Evolutionary conservation across 2,113 vertebrate species (phyloP), one percentile per base, ranked within the genome.

Genomic region (Cyprinodon tularosa): DNA sequence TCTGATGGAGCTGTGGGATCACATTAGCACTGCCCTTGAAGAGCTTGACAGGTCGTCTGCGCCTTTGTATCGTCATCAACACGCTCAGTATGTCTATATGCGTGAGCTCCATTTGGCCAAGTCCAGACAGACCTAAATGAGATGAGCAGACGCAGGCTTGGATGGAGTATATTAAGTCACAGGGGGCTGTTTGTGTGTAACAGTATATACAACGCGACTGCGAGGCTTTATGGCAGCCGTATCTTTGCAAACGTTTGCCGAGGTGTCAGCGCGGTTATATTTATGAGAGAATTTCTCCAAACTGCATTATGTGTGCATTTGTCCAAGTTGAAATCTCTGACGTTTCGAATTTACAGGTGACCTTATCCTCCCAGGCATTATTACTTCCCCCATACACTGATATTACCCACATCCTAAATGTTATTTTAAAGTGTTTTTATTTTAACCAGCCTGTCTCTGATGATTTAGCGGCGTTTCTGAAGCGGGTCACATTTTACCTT

Each of bases 1-100:
- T 89, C 85, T 90, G 91, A 91, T 91, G 87, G 90, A 91, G 90
- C 87, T 87, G 91, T 88, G 88, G 87, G 86, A 90, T 90, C 86
- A 78, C 86, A 88, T 92, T 90, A 90, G 90, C 64, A 80, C 77
- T 88, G 86, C 88, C 87, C 90, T 91, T 80, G 1, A 84, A 87
- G 82, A 87, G 87, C 90, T 82, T 90, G 90, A 92, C 90, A 89
- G 88, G 90, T 90, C 89, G 86, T 89, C 91, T 82, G 84, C 85
- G 90, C 81, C 84, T 84, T 74, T 80, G 84, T 87, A 80, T 89
- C 77, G 88, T 77, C 81, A 92, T 92, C 89, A 90, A 88, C 85
- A 81, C 78, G 77, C 81, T 50, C 78, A 37, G 74, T 77, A 47
- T 68, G 60, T 68, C 76, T 60, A 22, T 36, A 50, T 53, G 75